Percentiles rank a stretch among this genome's conserved stretches.
Conservation (phyloP, 1,140 invertebrate species). For the Bombus huntii region DNA sequence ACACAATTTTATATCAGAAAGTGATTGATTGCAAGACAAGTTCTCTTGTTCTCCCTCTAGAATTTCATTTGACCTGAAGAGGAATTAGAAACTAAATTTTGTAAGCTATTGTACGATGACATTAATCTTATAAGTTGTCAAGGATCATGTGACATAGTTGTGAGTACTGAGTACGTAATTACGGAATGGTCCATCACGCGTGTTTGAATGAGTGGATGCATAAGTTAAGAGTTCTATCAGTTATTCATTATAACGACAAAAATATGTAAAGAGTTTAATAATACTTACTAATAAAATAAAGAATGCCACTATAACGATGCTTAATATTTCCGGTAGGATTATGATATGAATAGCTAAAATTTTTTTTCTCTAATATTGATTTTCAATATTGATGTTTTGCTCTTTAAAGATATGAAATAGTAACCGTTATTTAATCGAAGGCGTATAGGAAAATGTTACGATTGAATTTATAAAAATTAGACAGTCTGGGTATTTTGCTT, state of each 20-base stretch:
- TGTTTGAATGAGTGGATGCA: constrained; percentile 72
- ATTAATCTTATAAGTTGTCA: constrained; percentile 59
- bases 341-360: background rate
- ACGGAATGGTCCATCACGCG: constrained; percentile 65
- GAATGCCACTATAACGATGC: constrained; percentile 51
- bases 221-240: constrained; percentile 72
- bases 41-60: constrained; percentile 18
- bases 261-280: constrained; percentile 77
- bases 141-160: constrained; percentile 64
- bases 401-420: background rate
- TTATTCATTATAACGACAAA: constrained; percentile 74
- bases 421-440: background rate
- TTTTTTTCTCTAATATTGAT: background rate
- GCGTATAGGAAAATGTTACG: background rate
- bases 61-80: constrained; percentile 25
- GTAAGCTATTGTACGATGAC: constrained; percentile 50
- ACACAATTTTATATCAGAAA: constrained; percentile 37
- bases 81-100: constrained; percentile 41
- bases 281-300: constrained; percentile 73
- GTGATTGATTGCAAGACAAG: constrained; percentile 1
- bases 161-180: constrained; percentile 64
- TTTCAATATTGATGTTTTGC: background rate
- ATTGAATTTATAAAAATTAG: background rate
- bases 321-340: constrained; percentile 22
- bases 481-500: background rate